A percentile compares a stretch with the other conserved stretches of the same genome.
Evolutionary conservation across 1,140 invertebrate genomes (phyloP).

Genomic region (Diachasma alloeum): DNA sequence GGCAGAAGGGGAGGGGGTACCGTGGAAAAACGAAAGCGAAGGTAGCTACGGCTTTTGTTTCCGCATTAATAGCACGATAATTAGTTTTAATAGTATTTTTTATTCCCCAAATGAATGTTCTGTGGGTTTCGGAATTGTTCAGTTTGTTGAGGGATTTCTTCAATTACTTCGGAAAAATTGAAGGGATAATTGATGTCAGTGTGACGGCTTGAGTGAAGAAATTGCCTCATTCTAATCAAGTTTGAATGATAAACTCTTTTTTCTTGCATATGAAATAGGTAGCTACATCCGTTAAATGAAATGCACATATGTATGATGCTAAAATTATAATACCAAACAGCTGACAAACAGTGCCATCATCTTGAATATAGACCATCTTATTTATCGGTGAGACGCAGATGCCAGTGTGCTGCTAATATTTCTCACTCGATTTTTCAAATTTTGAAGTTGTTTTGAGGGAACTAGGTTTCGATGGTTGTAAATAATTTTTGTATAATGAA

Average conservation of each 20-base stretch:
- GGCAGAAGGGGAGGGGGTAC: neutral
- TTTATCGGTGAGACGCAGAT: slow-evolving; percentile 3
- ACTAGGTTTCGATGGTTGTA: too few species aligned
- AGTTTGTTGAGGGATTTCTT: too few species aligned
- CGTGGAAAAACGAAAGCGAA: slow-evolving; percentile 46
- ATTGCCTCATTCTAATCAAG: neutral
- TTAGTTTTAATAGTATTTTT: neutral
- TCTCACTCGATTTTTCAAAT: neutral
- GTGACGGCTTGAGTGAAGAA: neutral
- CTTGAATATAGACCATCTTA: neutral
- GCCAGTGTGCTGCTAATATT: neutral
- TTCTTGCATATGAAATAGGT: neutral
- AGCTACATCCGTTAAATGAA: neutral
- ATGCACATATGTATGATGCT: neutral
- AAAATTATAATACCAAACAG: slow-evolving; percentile 8
- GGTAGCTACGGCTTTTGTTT: neutral
- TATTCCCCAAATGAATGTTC: neutral
- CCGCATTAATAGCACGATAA: slow-evolving; percentile 4
- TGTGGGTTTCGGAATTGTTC: neutral
- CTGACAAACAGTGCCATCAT: neutral
- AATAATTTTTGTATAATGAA: too few species aligned
- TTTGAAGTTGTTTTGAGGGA: too few species aligned
- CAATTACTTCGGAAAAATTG: too few species aligned
- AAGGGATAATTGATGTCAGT: too few species aligned
- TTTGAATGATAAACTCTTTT: neutral